phyloP scores from a whole-genome alignment of 2,888 invertebrate species.

The Strigamia crassipes region DNA sequence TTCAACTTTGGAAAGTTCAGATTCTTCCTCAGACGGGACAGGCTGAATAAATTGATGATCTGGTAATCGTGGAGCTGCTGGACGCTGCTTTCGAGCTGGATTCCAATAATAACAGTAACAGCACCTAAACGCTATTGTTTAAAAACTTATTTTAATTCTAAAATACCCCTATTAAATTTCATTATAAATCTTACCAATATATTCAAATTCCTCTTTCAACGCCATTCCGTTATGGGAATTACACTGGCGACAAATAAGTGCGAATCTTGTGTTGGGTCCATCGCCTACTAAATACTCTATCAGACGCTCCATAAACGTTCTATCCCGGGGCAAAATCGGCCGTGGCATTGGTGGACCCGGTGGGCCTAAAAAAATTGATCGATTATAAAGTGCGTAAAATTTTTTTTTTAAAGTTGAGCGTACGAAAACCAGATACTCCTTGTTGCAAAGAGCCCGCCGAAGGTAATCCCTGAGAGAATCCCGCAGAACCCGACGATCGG shows the following conservation, averaged over 20 bases:
- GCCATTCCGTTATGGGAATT: constrained; percentile 91
- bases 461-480: neutral
- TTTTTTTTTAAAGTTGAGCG: no score
- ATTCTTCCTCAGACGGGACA: neutral
- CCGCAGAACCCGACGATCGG: neutral
- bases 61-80: constrained; percentile 69
- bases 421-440: neutral
- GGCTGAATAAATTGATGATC: constrained; percentile 39
- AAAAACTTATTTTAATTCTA: neutral
- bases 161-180: neutral
- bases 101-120: constrained; percentile 87
- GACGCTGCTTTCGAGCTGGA: constrained; percentile 84
- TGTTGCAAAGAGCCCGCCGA: neutral
- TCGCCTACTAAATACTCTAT: constrained; percentile 95
- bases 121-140: constrained; percentile 75
- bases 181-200: constrained; percentile 61
- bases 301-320: constrained; percentile 82
- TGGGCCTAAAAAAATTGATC: constrained; percentile 45
- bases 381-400: no score
- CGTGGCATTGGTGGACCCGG: constrained; percentile 67
- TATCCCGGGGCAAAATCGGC: constrained; percentile 73
- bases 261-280: constrained; percentile 92
- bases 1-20: neutral
- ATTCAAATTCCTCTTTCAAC: constrained; percentile 72
- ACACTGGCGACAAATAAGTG: constrained; percentile 90